These are phyloP conservation scores for Rousettus madagascariensis DNA, from an alignment of 2,797 vertebrate genomes.

Conservation along the genomic window DNA sequence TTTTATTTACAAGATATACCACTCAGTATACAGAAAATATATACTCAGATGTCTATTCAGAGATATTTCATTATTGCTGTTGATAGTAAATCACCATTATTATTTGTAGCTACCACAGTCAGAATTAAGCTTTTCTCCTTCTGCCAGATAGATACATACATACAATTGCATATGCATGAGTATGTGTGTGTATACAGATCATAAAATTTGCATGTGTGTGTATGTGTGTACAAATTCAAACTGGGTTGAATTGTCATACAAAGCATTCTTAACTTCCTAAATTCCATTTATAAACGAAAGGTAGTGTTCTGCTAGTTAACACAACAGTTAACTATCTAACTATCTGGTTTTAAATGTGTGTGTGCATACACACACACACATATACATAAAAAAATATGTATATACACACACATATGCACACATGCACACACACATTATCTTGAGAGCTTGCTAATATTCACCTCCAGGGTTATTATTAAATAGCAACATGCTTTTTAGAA, in stretches of 20 bases:
- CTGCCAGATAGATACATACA: not conserved
- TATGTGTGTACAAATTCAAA: not conserved
- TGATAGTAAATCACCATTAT: not conserved
- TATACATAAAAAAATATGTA: too few relatives aligned
- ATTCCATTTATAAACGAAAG: constrained; percentile 2
- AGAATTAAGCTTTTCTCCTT: not conserved
- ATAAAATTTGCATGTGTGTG: not conserved
- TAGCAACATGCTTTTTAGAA: not conserved
- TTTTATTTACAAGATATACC: not conserved
- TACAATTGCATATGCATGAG: not conserved
- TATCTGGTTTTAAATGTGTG: not conserved
- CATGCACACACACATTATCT: not conserved
- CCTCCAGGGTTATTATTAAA: not conserved
- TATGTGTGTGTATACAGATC: not conserved
- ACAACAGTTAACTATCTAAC: not conserved
- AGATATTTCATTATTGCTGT: not conserved
- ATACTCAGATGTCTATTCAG: not conserved
- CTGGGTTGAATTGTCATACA: not conserved
- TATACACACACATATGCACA: too few relatives aligned
- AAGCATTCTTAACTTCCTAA: not conserved
- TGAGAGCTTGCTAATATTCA: not conserved
- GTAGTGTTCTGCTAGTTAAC: not conserved
- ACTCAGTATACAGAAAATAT: not conserved
- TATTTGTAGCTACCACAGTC: not conserved
- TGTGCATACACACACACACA: too few relatives aligned